A percentile compares a stretch with the other conserved stretches of the same genome.
Evolutionary conservation across 2,888 invertebrate species (phyloP).

Genomic region (Subacronicta megacephala): DNA sequence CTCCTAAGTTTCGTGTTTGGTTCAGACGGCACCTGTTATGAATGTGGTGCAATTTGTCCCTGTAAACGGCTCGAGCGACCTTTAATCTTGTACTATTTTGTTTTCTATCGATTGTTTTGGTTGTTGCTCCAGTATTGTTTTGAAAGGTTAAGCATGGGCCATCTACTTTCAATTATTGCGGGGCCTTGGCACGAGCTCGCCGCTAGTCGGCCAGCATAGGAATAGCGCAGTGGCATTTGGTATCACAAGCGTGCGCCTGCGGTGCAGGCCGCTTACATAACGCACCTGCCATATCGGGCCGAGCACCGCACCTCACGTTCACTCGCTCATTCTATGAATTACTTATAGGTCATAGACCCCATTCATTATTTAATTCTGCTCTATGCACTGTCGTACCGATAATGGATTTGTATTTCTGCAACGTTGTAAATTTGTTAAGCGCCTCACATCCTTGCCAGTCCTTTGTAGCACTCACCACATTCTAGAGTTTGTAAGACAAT

Average conservation of each 20-base stretch:
- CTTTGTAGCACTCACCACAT: conserved; percentile 48
- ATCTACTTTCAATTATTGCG: conserved; percentile 82
- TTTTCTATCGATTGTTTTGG: conserved; percentile 58
- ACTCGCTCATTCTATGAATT: conserved; percentile 88
- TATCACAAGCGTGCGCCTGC: conserved; percentile 70
- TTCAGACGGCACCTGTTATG: conserved; percentile 70
- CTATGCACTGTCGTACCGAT: conserved; percentile 67
- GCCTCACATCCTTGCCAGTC: conserved; percentile 43
- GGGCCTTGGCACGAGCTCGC: conserved; percentile 80
- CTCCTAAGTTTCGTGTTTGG: conserved; percentile 59
- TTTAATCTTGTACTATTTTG: conserved; percentile 61
- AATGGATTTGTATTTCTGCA: conserved; percentile 59
- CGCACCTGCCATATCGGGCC: conserved; percentile 88
- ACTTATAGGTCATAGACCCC: conserved; percentile 88
- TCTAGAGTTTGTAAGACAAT: conserved; percentile 68
- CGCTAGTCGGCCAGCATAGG: conserved; percentile 71
- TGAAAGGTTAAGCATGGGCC: conserved; percentile 70
- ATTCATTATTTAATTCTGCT: conserved; percentile 80
- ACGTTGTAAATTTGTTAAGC: conserved; percentile 37
- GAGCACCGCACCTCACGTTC: conserved; percentile 84
- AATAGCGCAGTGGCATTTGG: conserved; percentile 83
- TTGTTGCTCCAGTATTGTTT: conserved; percentile 63
- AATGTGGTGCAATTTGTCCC: conserved; percentile 72
- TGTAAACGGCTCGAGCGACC: conserved; percentile 66
- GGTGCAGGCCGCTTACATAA: conserved; percentile 83